Conservation (phyloP, 2,797 vertebrate species). For the Onychomys leucogaster region DNA sequence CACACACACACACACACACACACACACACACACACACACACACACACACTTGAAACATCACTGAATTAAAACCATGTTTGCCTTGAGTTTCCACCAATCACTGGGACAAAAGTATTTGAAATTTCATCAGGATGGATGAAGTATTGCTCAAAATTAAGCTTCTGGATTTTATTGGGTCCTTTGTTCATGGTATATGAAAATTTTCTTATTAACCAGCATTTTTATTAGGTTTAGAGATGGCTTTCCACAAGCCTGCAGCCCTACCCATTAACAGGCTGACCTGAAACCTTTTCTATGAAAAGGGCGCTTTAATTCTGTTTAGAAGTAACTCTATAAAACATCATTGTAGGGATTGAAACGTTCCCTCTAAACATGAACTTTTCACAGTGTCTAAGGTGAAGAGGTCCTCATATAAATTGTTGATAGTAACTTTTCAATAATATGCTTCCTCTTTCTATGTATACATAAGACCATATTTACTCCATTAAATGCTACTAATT, state of each 20-base stretch:
- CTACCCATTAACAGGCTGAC: not conserved
- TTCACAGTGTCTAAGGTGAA: not conserved
- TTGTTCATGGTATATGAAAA: not conserved
- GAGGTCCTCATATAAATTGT: not conserved
- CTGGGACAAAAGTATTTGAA: not conserved
- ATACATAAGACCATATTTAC: not conserved
- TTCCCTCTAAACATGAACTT: not conserved
- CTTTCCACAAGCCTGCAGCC: not conserved
- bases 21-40: not conserved
- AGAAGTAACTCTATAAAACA: not conserved
- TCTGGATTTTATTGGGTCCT: not conserved
- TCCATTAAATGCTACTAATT: not conserved
- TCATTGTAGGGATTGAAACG: not conserved
- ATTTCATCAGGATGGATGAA: not conserved
- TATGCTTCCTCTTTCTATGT: not conserved
- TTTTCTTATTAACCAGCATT: not conserved
- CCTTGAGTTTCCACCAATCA: not conserved
- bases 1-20: not conserved
- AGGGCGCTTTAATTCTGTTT: not conserved
- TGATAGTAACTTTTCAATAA: not conserved
- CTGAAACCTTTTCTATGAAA: not conserved
- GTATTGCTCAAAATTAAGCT: not conserved
- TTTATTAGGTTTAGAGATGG: not conserved
- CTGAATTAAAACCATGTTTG: not conserved
- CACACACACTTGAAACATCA: not conserved